A percentile compares a stretch with the other conserved stretches of the same genome.
phyloP scores from a whole-genome alignment of 2,888 invertebrate species.

The Odontocerum albicorne region DNA sequence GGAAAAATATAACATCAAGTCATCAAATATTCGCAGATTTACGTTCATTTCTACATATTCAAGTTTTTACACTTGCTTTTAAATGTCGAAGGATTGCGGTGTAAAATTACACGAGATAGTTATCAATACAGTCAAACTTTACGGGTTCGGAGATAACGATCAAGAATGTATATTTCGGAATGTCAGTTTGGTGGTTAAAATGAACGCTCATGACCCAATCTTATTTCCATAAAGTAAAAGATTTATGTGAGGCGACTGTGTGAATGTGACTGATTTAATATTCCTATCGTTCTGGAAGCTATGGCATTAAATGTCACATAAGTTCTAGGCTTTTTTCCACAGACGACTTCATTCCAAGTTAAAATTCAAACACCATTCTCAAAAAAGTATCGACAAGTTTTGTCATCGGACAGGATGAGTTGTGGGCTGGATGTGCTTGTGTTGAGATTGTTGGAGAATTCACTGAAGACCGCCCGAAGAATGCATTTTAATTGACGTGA shows the following conservation, averaged over 20 bases:
- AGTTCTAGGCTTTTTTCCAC: conserved; percentile 31
- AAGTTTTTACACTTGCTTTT: no score
- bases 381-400: conserved; percentile 21
- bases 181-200: conserved; percentile 1
- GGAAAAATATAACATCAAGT: background rate
- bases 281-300: conserved; percentile 26
- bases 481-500: conserved; percentile 7
- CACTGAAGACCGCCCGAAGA: background rate
- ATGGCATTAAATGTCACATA: conserved; percentile 34
- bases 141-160: no score
- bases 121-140: no score
- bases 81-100: no score
- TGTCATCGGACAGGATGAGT: conserved; percentile 25
- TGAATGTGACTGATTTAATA: conserved; percentile 31
- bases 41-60: background rate
- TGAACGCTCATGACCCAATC: conserved; percentile 26
- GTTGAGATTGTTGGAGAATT: background rate
- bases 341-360: conserved; percentile 17
- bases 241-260: conserved; percentile 29
- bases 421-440: conserved; percentile 9
- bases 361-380: conserved; percentile 24
- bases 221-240: conserved; percentile 32
- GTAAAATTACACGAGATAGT: no score
- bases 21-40: background rate
- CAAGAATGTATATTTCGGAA: background rate